Percentiles rank a stretch among this genome's conserved stretches.
These are phyloP conservation scores for Pollimyrus isidori DNA, from an alignment of 2,113 vertebrate species.

Conservation along the genomic window DNA sequence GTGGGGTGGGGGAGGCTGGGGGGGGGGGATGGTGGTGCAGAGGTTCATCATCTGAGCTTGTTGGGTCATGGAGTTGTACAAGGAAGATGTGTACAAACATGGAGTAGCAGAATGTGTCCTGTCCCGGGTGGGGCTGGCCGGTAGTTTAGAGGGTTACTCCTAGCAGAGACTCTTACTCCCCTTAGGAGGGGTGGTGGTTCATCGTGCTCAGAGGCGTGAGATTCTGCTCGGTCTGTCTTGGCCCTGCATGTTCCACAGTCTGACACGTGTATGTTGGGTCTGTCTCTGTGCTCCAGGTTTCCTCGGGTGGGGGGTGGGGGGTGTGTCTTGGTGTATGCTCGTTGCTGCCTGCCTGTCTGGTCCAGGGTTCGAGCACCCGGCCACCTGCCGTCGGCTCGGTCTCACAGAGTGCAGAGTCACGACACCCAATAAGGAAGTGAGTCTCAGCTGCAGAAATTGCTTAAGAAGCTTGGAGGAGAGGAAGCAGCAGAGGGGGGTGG, in stretches of 20 bases:
- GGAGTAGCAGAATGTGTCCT: background rate
- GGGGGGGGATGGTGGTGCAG: background rate
- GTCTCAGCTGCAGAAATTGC: background rate
- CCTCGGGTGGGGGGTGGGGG: background rate
- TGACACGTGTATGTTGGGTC: background rate
- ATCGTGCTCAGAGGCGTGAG: background rate
- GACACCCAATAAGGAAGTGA: background rate
- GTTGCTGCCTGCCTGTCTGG: background rate
- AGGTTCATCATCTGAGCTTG: background rate
- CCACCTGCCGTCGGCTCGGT: background rate
- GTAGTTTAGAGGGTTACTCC: background rate
- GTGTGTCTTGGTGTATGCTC: background rate
- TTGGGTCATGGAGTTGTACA: background rate
- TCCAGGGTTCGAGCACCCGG: background rate
- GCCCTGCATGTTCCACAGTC: background rate
- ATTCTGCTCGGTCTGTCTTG: background rate
- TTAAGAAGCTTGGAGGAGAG: background rate
- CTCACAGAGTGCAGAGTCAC: too few species aligned
- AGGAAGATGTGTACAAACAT: background rate
- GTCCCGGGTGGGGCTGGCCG: too few species aligned
- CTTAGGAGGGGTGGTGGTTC: background rate
- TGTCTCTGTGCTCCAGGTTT: background rate
- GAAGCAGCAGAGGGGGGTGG: background rate
- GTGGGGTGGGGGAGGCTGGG: conserved; percentile 17
- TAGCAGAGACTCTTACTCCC: background rate